Evolutionary conservation across 37 sponge, comb jelly and placozoan genomes (phyloP), one percentile per base, ranked within the genome.

Genomic region (Ephydatia muelleri): DNA sequence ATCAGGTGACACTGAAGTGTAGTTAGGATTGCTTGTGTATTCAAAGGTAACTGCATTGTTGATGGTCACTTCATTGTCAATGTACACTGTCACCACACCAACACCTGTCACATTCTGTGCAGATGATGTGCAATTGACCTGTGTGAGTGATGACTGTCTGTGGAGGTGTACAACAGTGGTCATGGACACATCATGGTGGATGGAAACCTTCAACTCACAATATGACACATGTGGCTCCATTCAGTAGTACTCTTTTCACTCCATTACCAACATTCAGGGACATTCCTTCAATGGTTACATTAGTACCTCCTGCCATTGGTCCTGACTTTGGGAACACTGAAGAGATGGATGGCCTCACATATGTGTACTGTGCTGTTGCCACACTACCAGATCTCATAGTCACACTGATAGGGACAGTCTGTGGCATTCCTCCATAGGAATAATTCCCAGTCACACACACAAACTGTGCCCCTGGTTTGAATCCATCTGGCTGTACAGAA

Each of bases 231-330:
- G 34, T 72, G 5, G 35, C 47, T 77, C 57, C 81, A 79, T 66
- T 39, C 75, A 89, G 74, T 26, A 67, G 66, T 23, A 90, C 77
- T 77, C 31, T 40, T 31, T 38, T 78, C 32, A 79, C 85, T 40
- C 30, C 66, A 72, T 81, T 88, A 8, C 95, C 92, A 82, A 87
- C 84, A 73, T 89, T 72, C 25, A 95, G 86, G 68, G 77, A 32
- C 25, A 39, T 84, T 34, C 95, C 95, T 26, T 6, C 70, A 29
- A 95, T 78, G 30, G 67, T 88, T 26, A 95, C 31, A 12, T 35
- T 57, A 40, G 86, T 92, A 39, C 93, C 92, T 38, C 95, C 95
- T 65, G 92, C 81, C 40, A 72, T 74, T 37, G 95, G 95, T 13
- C 95, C 95, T 72, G 78, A 76, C n/a, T 82, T 65, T 64, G 95